These are phyloP conservation scores for Ciconia boyciana DNA, from an alignment of 2,113 vertebrate genomes.

Conservation along the genomic window DNA sequence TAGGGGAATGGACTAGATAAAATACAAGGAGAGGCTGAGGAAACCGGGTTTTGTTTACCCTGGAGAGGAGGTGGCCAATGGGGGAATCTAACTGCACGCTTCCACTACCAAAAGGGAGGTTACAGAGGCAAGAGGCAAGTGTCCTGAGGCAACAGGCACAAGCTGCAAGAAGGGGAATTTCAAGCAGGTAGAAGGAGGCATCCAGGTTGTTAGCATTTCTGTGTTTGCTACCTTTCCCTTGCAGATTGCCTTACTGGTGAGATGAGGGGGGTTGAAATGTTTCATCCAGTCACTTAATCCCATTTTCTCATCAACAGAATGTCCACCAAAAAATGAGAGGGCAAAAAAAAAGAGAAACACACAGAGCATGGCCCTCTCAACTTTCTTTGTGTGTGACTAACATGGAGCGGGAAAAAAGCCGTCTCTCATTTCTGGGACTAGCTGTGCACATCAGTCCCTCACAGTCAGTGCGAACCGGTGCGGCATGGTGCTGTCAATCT, in stretches of 20 bases:
- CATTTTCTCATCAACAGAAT: not conserved
- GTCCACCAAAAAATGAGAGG: not conserved
- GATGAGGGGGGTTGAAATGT: not conserved
- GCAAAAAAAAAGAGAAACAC: not conserved
- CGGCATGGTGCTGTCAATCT: not conserved
- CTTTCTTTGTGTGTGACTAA: not conserved
- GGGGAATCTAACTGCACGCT: no score
- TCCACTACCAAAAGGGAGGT: not conserved
- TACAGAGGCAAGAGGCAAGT: not conserved
- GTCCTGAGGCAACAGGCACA: not conserved
- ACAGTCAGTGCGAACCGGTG: fast-evolving
- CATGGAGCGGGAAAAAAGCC: fast-evolving
- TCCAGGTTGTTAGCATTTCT: not conserved
- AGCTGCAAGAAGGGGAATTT: not conserved
- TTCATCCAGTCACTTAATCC: not conserved
- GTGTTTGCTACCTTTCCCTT: not conserved
- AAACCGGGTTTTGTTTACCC: not conserved
- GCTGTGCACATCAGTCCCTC: not conserved
- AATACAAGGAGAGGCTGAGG: not conserved
- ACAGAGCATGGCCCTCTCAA: not conserved
- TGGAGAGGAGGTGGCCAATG: not conserved
- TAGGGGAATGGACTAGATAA: not conserved
- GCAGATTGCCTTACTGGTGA: not conserved
- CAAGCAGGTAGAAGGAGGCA: not conserved
- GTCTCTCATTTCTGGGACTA: not conserved